Conservation (phyloP, 2,113 vertebrate species). For the Stomatorhinus ivindoensis region DNA sequence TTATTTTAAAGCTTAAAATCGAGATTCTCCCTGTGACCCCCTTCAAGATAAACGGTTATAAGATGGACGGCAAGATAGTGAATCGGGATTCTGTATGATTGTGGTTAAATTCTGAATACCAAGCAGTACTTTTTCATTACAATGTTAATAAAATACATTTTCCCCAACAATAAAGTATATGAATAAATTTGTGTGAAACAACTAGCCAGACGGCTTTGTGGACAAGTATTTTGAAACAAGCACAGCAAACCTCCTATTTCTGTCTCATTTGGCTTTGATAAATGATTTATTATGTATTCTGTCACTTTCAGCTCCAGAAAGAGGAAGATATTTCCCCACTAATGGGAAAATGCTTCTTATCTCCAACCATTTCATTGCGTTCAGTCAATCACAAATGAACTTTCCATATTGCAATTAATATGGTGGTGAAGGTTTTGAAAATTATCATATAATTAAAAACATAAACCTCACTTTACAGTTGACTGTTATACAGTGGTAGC, state of each 20-base stretch:
- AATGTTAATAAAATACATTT: background rate
- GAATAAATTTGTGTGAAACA: background rate
- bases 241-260: background rate
- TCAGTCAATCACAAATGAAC: background rate
- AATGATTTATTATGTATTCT: background rate
- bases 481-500: background rate
- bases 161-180: background rate
- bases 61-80: background rate
- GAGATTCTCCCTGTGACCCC: background rate
- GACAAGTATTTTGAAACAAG: background rate
- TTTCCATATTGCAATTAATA: background rate
- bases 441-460: constrained; percentile 12
- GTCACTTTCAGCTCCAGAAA: background rate
- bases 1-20: background rate
- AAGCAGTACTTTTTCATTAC: background rate
- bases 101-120: background rate
- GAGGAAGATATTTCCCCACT: background rate
- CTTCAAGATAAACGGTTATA: background rate
- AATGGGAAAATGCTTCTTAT: constrained; percentile 12
- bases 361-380: background rate
- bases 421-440: background rate
- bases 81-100: background rate
- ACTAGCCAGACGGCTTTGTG: background rate
- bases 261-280: background rate
- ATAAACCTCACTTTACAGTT: background rate